These are phyloP conservation scores for Macrotus californicus DNA, from an alignment of 2,113 vertebrate genomes.

Conservation along the genomic window DNA sequence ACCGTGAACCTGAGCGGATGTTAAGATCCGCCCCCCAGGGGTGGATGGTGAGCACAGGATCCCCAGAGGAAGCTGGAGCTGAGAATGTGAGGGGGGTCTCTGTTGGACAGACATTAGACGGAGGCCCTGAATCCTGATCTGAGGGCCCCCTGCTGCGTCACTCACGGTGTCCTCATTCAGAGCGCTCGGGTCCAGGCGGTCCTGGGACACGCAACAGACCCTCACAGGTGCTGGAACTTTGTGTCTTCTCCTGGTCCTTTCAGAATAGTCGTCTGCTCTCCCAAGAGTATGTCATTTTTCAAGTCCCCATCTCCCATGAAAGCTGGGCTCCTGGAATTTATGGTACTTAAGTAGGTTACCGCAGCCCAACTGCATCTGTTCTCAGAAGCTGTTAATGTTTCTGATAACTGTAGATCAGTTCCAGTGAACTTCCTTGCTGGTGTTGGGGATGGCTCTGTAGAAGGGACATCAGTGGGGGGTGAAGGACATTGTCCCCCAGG, in stretches of 20 bases:
- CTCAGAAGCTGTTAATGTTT: background rate
- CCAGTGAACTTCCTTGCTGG: background rate
- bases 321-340: conserved; percentile 1
- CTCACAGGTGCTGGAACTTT: background rate
- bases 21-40: background rate
- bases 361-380: background rate
- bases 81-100: background rate
- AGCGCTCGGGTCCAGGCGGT: no score
- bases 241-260: background rate
- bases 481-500: background rate
- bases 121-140: background rate
- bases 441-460: background rate
- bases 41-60: no score
- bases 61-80: background rate
- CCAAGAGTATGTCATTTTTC: background rate
- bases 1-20: rapidly evolving
- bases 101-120: no score
- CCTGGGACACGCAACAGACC: background rate
- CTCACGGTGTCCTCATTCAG: no score
- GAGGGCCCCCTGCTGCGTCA: background rate
- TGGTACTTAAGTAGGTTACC: background rate
- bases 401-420: background rate
- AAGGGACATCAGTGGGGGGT: background rate
- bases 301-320: background rate
- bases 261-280: background rate